These are phyloP conservation scores for Actinopyga echinites DNA, from an alignment of 53 echinoderm and acorn worm species.

Conservation along the genomic window DNA sequence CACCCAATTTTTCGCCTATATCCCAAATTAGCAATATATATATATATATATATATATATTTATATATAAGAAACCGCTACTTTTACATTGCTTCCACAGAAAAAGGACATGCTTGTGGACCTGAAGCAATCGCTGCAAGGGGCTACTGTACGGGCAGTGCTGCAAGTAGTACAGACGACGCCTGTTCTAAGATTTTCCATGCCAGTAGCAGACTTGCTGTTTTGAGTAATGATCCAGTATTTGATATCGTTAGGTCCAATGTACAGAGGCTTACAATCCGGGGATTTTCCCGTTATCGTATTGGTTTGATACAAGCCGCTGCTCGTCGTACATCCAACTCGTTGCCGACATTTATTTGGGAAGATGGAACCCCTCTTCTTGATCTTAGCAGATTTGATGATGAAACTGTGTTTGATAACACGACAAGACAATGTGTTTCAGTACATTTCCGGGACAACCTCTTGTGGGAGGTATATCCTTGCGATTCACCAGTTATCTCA, in stretches of 20 bases:
- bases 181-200: slow-evolving; percentile 1
- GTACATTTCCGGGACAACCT: not conserved
- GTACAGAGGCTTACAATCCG: too few species aligned
- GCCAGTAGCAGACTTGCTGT: not conserved
- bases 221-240: not conserved
- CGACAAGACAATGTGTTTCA: not conserved
- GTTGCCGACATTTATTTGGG: not conserved
- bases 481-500: not conserved
- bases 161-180: not conserved
- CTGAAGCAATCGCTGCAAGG: not conserved
- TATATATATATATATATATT: too few species aligned
- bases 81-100: not conserved
- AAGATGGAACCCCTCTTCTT: slow-evolving; percentile 15
- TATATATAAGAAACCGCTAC: too few species aligned
- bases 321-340: not conserved
- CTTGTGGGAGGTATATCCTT: not conserved
- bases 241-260: too few species aligned
- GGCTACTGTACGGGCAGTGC: not conserved
- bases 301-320: too few species aligned
- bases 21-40: too few species aligned
- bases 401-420: not conserved
- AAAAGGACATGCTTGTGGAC: not conserved
- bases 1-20: too few species aligned
- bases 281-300: too few species aligned
- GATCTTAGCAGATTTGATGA: not conserved